A percentile compares a stretch with the other conserved stretches of the same genome.
phyloP scores from a whole-genome alignment of 1,140 invertebrate species.

The Anastrepha obliqua region DNA sequence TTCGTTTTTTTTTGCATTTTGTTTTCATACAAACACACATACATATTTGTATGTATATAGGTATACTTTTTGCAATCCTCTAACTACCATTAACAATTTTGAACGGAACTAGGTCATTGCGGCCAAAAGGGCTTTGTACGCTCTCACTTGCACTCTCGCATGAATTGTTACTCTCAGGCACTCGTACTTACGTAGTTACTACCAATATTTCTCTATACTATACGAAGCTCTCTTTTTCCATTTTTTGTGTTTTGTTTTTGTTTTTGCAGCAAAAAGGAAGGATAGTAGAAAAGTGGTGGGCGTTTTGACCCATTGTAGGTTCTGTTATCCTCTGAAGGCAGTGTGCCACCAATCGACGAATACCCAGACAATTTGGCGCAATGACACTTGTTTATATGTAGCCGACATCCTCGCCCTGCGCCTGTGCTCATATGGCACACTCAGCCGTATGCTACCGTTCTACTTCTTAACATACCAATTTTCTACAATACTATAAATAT shows the following conservation, averaged over 20 bases:
- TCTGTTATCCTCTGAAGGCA: neutral
- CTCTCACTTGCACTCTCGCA: slow-evolving; percentile 31
- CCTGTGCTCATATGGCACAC: neutral
- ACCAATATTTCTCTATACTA: neutral
- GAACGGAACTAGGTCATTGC: slow-evolving; percentile 46
- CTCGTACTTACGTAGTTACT: neutral
- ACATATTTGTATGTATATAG: neutral
- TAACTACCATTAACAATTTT: slow-evolving; percentile 43
- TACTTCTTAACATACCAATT: slow-evolving; percentile 3
- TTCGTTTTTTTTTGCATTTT: no score
- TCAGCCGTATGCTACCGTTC: neutral
- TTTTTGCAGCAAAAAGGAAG: neutral
- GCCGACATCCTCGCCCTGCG: neutral
- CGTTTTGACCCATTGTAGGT: neutral
- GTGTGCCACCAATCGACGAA: neutral
- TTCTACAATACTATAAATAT: neutral
- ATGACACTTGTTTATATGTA: slow-evolving; percentile 11
- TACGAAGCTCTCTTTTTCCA: neutral
- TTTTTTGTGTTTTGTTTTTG: neutral
- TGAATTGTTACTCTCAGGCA: neutral
- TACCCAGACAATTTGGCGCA: slow-evolving; percentile 37
- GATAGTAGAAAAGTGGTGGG: slow-evolving; percentile 11
- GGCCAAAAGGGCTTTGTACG: slow-evolving; percentile 37
- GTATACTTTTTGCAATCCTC: slow-evolving; percentile 28
- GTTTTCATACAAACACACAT: neutral